Percentiles rank a stretch among this genome's conserved stretches.
These are phyloP conservation scores for Nerophis lumbriciformis DNA, from an alignment of 2,113 vertebrate species.

Conservation along the genomic window DNA sequence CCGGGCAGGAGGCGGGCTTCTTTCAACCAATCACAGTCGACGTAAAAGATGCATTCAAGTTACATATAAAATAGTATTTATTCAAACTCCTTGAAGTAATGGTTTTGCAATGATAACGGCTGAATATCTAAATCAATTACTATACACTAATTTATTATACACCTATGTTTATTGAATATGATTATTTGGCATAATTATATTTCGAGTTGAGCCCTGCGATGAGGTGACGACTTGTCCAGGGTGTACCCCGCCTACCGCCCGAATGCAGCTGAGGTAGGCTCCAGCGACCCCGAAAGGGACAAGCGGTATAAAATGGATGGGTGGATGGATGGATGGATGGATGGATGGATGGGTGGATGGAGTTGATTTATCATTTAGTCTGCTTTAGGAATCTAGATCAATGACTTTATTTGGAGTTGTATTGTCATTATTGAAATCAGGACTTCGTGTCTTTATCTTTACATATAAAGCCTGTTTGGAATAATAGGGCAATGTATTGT, in stretches of 20 bases:
- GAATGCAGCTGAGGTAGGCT: too few species aligned
- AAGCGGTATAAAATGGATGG: too few species aligned
- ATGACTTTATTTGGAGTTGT: not conserved
- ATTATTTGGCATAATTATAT: too few species aligned
- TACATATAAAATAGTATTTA: not conserved
- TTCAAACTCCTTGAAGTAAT: too few species aligned
- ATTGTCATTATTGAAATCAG: not conserved
- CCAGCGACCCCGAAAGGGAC: too few species aligned
- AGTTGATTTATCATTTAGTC: not conserved
- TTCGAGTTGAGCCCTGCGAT: too few species aligned
- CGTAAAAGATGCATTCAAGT: slow-evolving; percentile 8
- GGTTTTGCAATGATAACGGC: not conserved
- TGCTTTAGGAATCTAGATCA: not conserved
- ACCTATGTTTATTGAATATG: too few species aligned
- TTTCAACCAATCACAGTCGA: slow-evolving; percentile 36
- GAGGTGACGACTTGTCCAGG: too few species aligned
- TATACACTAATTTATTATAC: not conserved
- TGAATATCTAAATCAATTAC: too few species aligned
- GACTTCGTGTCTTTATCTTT: not conserved
- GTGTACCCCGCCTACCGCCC: too few species aligned
- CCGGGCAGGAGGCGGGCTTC: slow-evolving; percentile 22
- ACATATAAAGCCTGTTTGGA: not conserved
- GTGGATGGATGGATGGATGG: too few species aligned
- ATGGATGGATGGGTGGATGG: too few species aligned
- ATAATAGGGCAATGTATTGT: not conserved